Evolutionary conservation across 2,797 vertebrate genomes (phyloP).

Genomic region (Centroberyx gerrardi): DNA sequence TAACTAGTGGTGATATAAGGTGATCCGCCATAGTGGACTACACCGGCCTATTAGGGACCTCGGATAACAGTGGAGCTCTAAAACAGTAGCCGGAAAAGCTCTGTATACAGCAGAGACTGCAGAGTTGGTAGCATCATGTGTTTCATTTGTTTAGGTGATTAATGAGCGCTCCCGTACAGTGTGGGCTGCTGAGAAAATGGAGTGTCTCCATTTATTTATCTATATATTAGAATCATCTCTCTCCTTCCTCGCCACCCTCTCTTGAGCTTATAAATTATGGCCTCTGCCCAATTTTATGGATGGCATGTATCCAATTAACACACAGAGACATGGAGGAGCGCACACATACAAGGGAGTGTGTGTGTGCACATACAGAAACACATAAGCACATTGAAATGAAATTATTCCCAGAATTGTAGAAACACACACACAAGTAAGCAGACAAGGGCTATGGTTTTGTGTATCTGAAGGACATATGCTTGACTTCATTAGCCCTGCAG

Average conservation of each 20-base stretch:
- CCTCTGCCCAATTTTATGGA: constrained; percentile 72
- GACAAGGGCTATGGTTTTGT: constrained; percentile 10
- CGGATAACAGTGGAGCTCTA: not conserved
- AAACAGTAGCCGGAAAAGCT: constrained; percentile 20
- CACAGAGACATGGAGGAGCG: not conserved
- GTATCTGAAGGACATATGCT: constrained; percentile 74
- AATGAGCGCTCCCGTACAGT: constrained; percentile 66
- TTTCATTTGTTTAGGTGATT: constrained; percentile 82
- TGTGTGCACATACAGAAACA: not conserved
- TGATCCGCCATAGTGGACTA: not conserved
- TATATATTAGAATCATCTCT: constrained; percentile 67
- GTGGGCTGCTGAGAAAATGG: constrained; percentile 67
- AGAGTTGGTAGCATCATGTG: constrained; percentile 54
- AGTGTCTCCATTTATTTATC: constrained; percentile 67
- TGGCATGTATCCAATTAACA: constrained; percentile 69
- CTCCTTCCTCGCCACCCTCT: constrained; percentile 26
- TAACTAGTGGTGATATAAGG: not conserved
- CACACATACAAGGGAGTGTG: not conserved
- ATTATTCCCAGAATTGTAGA: constrained; percentile 12
- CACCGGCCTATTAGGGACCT: not conserved
- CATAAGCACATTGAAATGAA: constrained; percentile 14
- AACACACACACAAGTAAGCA: constrained; percentile 1
- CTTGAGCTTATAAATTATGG: constrained; percentile 62
- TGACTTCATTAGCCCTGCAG: constrained; percentile 72
- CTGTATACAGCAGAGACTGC: constrained; percentile 45